Conservation (phyloP, 2,888 invertebrate species). For the Agrotis ipsilon region DNA sequence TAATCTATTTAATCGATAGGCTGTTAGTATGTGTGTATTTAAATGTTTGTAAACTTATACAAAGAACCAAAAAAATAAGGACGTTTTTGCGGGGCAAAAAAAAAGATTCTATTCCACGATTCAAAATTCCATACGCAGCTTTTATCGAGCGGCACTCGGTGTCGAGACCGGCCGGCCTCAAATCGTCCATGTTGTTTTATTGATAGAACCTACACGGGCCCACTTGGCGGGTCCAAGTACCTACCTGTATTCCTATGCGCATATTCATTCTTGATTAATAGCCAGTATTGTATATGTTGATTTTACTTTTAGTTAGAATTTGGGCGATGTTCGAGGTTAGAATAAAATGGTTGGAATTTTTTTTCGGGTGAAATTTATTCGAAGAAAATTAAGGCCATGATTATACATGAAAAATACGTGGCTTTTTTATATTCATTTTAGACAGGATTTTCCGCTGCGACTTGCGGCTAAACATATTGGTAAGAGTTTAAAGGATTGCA, state of each 20-base stretch:
- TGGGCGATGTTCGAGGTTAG: not conserved
- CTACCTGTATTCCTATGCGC: slow-evolving; percentile 25
- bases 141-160: slow-evolving; percentile 69
- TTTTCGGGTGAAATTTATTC: too few species aligned
- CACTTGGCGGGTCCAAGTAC: slow-evolving; percentile 37
- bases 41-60: too few species aligned
- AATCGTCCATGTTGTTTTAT: slow-evolving; percentile 76
- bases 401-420: too few species aligned
- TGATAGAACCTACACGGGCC: slow-evolving; percentile 60
- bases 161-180: slow-evolving; percentile 67
- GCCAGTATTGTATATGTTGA: slow-evolving; percentile 4
- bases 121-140: slow-evolving; percentile 54
- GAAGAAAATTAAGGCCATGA: too few species aligned
- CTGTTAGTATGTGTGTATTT: too few species aligned
- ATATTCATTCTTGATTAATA: slow-evolving; percentile 47
- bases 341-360: not conserved
- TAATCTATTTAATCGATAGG: too few species aligned
- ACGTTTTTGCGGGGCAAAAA: too few species aligned
- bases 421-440: not conserved
- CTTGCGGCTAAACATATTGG: too few species aligned
- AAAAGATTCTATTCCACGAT: slow-evolving; percentile 56
- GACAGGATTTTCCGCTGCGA: too few species aligned
- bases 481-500: too few species aligned
- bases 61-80: too few species aligned
- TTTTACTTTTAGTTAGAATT: not conserved